Base-by-base conservation (phyloP, 1,140 invertebrate genomes). In the Bilobella aurantiaca region DNA sequence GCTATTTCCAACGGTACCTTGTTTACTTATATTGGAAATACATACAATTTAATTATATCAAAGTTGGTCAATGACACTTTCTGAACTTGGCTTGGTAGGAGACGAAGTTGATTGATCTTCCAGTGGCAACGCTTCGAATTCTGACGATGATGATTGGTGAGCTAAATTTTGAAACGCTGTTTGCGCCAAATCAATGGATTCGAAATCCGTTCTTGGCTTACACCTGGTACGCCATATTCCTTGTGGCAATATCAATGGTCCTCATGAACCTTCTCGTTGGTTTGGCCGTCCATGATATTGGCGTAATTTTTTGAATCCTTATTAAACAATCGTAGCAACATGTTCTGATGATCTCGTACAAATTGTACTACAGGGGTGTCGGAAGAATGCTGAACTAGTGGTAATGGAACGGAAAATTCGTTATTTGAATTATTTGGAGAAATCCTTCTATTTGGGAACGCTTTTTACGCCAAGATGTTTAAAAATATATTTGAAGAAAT, bases 61-160 rank as follows among this genome's bases (percentile, higher is more conserved):
- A 14, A 12, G 23, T 12, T 23, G 23, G n/a, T 8, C 8, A n/a
- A 23, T 23, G 23, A 57, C 27, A 23, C 5, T 23, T 57, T 57
- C 5, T 5, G 58, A 59, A 31, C 31, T 59, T 57, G 58, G 18
- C 16, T 61, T 29, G 18, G 18, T 46, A 66, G 65, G 47, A 66
- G 25, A 28, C 47, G 27, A n/a, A 18, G n/a, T 28, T 66, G 1
- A 12, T 31, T 2, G 49, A 67, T 47, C 34, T 69, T 58, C 69
- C 69, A 0, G 25, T 67, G 5, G 58, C 62, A 2, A 5, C 65
- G 2, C 57, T 70, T 1, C 59, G 58, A 62, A 57, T 70, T 0
- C 1, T 70, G 27, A 70, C 69, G 53, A 83, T 84, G 82, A 82
- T 83, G 80, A 81, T 81, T 69, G 81, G 81, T n/a, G 83, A 84